Evolutionary conservation across 2,113 vertebrate genomes (phyloP).

Genomic region (Condylura cristata): DNA sequence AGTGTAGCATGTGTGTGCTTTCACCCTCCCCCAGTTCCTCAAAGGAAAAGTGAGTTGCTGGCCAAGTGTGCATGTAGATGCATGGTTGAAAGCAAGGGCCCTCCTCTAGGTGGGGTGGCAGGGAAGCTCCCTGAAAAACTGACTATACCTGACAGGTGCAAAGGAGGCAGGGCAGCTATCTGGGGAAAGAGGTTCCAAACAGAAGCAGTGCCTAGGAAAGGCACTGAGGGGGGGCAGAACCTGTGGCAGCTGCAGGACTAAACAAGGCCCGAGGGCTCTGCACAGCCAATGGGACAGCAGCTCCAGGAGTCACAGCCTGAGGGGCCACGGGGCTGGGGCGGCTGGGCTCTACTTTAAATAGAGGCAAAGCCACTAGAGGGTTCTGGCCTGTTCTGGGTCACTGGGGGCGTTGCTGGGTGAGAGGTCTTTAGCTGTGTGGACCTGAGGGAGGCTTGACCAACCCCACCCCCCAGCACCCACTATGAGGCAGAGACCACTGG

Average conservation of each 20-base stretch:
- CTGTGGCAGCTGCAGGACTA: neutral
- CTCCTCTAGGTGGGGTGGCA: neutral
- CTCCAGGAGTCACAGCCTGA: neutral
- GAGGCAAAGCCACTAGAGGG: neutral
- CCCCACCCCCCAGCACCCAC: no score
- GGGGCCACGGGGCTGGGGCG: neutral
- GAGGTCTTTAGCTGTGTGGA: neutral
- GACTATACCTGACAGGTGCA: neutral
- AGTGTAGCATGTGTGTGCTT: rapidly evolving
- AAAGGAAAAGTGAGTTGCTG: neutral
- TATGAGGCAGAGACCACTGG: neutral
- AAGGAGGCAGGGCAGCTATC: neutral
- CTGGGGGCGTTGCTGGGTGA: no score
- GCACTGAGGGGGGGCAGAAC: neutral
- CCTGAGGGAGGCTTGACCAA: neutral
- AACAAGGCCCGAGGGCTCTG: neutral
- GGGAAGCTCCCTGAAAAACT: neutral
- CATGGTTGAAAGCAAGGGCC: neutral
- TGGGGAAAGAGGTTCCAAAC: neutral
- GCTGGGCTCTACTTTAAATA: neutral
- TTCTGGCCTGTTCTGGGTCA: neutral
- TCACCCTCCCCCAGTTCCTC: neutral
- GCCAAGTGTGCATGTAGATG: neutral
- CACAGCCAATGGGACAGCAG: neutral
- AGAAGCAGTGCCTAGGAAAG: neutral